Evolutionary conservation across 2,113 vertebrate species (phyloP), one percentile per base, ranked within the genome.

Genomic region (Ceyx cyanopectus): DNA sequence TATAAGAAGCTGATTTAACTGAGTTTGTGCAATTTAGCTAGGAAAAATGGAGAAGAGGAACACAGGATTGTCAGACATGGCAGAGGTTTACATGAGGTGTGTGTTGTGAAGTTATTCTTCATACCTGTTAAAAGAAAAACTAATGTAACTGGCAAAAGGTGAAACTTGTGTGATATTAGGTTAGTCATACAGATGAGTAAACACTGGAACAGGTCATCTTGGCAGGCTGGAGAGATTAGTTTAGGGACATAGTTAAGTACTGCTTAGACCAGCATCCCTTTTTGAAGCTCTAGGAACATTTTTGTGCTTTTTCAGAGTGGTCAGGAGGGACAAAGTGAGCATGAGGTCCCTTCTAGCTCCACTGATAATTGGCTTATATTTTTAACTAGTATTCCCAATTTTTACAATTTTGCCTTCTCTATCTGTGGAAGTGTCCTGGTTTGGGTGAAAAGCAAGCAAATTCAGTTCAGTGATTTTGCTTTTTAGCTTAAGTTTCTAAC

Each of bases 151-250:
- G 21, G 40, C 12, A 24, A 63, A 66, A 83, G 23, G n/a, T 1
- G 9, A 30, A 53, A 30, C 67, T 3, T 43, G 16, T 75, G 57
- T 37, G 7, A 37, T 18, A 12, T 14, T 74, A 51, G 9, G 9
- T 43, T 41, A 21, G 4, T 5, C 23, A 5, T 8, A 32, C 1
- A 7, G 43, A 6, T 54, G 37, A 40, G 20, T 22, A 13, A 34
- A 68, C 40, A 4, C n/a, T 34, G 32, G 46, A 58, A 16, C 22
- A 72, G 43, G 14, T 45, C 41, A 16, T 27, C 13, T 4, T 30
- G 32, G 30, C 37, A 75, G 41, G 48, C 26, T 1, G 1, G 1
- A 32, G 41, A 14, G 26, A 29, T 46, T 12, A 1, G 2, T 22
- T 29, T 7, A 3, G 45, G 32, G 32, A 29, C 17, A 6, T 6